phyloP scores from a whole-genome alignment of 2,888 invertebrate genomes.

The Diadegma fenestrale region DNA sequence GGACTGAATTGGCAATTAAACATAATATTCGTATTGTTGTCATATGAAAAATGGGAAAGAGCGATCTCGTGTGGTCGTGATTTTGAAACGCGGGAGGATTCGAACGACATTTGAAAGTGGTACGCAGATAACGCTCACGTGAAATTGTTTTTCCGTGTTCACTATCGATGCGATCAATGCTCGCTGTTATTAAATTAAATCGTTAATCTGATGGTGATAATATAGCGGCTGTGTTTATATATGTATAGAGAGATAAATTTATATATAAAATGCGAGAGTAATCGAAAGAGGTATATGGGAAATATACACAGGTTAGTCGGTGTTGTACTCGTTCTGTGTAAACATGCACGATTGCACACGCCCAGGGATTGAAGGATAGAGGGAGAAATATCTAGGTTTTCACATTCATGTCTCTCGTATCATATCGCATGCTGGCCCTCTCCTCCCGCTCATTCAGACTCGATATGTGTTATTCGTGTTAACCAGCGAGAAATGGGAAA shows the following conservation, averaged over 20 bases:
- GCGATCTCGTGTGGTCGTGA: background rate
- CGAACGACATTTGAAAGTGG: slow-evolving; percentile 57
- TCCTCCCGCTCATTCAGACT: slow-evolving; percentile 53
- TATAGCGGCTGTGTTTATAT: slow-evolving; percentile 72
- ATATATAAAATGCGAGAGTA: slow-evolving; percentile 37
- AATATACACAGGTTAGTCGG: slow-evolving; percentile 62
- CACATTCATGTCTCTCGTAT: slow-evolving; percentile 73
- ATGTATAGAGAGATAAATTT: slow-evolving; percentile 19
- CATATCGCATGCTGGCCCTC: slow-evolving; percentile 60
- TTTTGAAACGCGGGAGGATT: slow-evolving; percentile 34
- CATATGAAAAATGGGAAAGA: slow-evolving; percentile 38
- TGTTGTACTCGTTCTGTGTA: slow-evolving; percentile 63
- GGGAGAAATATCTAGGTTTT: slow-evolving; percentile 40
- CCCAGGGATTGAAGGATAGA: slow-evolving; percentile 45
- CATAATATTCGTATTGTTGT: slow-evolving; percentile 15
- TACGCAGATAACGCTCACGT: slow-evolving; percentile 64
- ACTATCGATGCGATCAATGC: slow-evolving; percentile 77
- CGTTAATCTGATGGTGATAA: slow-evolving; percentile 80
- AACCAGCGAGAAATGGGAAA: slow-evolving; percentile 68
- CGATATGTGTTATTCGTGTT: slow-evolving; percentile 69
- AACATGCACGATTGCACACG: slow-evolving; percentile 76
- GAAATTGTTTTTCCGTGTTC: slow-evolving; percentile 80
- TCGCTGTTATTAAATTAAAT: slow-evolving; percentile 80
- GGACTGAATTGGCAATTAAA: slow-evolving; percentile 15
- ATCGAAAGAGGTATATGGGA: slow-evolving; percentile 33